Conservation (phyloP, 2,888 invertebrate genomes). For the Aphidoletes aphidimyza region DNA sequence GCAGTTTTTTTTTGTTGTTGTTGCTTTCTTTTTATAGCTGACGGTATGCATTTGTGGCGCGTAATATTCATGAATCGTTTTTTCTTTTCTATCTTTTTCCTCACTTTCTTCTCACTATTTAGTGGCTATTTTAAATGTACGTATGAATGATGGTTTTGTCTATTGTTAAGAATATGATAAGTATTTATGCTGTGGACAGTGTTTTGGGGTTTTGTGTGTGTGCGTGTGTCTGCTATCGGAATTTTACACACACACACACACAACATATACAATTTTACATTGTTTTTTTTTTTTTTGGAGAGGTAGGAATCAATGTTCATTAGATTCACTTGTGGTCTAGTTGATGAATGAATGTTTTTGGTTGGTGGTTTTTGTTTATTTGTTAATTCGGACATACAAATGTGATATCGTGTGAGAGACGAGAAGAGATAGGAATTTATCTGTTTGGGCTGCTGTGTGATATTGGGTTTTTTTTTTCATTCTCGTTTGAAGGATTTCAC, state of each 20-base stretch:
- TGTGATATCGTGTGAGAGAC: no score
- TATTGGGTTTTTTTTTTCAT: not conserved
- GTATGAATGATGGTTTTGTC: conserved; percentile 33
- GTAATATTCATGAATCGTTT: not conserved
- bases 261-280: not conserved
- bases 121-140: conserved; percentile 43
- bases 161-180: conserved; percentile 46
- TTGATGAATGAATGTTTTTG: not conserved
- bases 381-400: no score
- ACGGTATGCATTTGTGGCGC: not conserved
- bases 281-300: not conserved
- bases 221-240: not conserved
- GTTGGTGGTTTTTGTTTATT: not conserved
- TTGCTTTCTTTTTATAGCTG: no score
- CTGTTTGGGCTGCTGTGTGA: no score
- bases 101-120: not conserved
- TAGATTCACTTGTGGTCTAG: not conserved
- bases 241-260: no score
- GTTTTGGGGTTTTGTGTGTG: not conserved
- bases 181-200: conserved; percentile 46
- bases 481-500: not conserved
- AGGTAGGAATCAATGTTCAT: conserved; percentile 14
- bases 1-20: no score
- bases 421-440: no score
- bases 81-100: not conserved